Conservation (phyloP, 2,797 vertebrate species). For the Spondyliosoma cantharus region DNA sequence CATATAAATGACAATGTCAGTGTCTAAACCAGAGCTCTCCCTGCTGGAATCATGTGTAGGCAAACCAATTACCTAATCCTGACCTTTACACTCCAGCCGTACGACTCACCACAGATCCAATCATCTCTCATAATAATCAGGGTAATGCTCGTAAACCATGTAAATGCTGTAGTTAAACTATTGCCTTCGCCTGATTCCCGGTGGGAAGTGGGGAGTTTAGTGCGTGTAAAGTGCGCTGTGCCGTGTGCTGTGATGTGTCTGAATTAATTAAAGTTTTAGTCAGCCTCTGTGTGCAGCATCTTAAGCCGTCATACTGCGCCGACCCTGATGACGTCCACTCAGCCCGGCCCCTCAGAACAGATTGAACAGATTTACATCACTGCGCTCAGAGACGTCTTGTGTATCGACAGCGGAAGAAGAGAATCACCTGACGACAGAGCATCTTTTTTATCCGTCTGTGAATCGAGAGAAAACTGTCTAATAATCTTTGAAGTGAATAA, state of each 20-base stretch:
- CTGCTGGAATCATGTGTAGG: neutral
- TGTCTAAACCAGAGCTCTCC: neutral
- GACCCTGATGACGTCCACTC: constrained; percentile 16
- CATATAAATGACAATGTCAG: neutral
- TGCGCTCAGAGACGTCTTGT: constrained; percentile 8
- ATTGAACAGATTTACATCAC: neutral
- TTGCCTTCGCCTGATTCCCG: neutral
- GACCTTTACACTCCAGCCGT: neutral
- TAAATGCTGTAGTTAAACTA: constrained; percentile 15
- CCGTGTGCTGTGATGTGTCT: constrained; percentile 17
- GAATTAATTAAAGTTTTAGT: constrained; percentile 49
- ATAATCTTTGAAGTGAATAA: neutral
- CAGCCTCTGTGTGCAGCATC: constrained; percentile 15
- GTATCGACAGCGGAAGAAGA: fast-evolving
- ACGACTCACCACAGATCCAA: neutral
- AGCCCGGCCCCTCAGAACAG: constrained; percentile 8
- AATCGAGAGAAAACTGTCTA: neutral
- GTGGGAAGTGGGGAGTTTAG: neutral
- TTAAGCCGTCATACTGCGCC: constrained; percentile 27
- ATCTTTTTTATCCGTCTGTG: neutral
- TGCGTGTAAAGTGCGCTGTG: neutral
- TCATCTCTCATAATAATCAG: constrained; percentile 10
- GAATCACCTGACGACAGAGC: neutral
- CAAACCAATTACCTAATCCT: neutral
- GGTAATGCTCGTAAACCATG: constrained; percentile 7